Evolutionary conservation across 1,140 invertebrate species (phyloP), one percentile per base, ranked within the genome.

Genomic region (Panagrolaimus sp.): DNA sequence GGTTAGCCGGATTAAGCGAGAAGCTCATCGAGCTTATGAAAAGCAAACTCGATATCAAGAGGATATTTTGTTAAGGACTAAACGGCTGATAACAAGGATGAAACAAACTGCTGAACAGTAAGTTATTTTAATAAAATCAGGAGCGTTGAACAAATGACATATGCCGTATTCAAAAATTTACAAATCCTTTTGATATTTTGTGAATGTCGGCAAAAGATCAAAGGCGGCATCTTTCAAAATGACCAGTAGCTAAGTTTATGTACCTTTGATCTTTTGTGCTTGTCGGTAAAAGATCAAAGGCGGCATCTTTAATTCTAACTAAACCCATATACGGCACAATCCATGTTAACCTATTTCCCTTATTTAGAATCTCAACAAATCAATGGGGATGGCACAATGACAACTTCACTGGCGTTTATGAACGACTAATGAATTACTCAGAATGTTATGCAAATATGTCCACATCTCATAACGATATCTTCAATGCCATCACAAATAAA

Each of bases 21-120:
- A 77, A 44, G 80, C 80, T 28, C 72, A 81, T 55, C 45, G 69
- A 47, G 80, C 80, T 5, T 83, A 73, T 64, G 80, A 82, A 66
- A 83, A 81, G 58, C 80, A 83, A 47, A 52, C 79, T 14, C 67
- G 79, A 55, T 83, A 76, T 71, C 80, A 82, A 64, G 80, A 83
- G 62, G 82, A 82, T 62, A 81, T 83, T 64, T 69, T 76, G 26
- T 32, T 82, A 14, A 71, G 82, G 71, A 82, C 76, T 0, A 77
- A 78, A 55, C 58, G 78, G 45, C 48, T 83, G 28, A 82, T 83
- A 47, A 47, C 46, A 43, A 52, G 73, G 15, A 32, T 82, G 15
- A 71, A 72, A 38, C 63, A 65, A 65, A 79, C 75, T 44, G 67
- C 78, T 28, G 43, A 68, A 9, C 69, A 73, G 78, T 82, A 58